A percentile compares a stretch with the other conserved stretches of the same genome.
Conservation (phyloP, 2,888 invertebrate species). For the Eupithecia subfuscata region DNA sequence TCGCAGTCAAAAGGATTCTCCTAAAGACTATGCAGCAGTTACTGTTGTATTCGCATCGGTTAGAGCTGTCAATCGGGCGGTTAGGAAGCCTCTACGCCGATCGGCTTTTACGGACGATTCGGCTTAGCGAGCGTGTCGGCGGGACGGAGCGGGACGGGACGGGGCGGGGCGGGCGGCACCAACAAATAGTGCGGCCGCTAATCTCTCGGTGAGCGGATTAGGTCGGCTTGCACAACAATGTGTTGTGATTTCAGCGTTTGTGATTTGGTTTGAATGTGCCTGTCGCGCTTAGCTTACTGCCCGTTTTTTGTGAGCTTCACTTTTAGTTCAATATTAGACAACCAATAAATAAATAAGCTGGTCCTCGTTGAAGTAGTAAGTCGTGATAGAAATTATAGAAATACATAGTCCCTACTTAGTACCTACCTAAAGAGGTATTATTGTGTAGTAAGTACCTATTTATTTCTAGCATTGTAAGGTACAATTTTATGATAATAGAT, state of each 20-base stretch:
- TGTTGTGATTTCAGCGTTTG: constrained; percentile 1
- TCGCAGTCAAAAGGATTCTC: background rate
- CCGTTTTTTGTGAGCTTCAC: background rate
- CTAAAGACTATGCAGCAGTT: background rate
- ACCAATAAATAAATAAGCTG: background rate
- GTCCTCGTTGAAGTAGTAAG: background rate
- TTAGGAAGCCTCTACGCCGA: constrained; percentile 21
- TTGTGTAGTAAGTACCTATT: no score
- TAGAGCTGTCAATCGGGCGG: constrained; percentile 28
- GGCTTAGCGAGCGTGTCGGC: constrained; percentile 28
- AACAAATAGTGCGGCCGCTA: constrained; percentile 19
- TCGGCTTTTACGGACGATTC: constrained; percentile 32
- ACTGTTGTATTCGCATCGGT: background rate
- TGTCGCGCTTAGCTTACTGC: background rate
- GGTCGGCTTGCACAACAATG: background rate
- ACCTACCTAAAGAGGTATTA: no score
- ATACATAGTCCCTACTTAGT: no score
- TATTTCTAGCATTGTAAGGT: no score
- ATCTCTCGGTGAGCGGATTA: constrained; percentile 19
- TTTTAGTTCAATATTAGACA: background rate
- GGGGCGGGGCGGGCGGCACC: background rate
- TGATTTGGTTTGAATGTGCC: constrained; percentile 3
- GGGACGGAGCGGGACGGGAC: background rate
- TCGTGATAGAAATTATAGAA: no score
- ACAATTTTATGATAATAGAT: no score